phyloP scores from a whole-genome alignment of 2,888 invertebrate genomes.

The Orthosia cruda region DNA sequence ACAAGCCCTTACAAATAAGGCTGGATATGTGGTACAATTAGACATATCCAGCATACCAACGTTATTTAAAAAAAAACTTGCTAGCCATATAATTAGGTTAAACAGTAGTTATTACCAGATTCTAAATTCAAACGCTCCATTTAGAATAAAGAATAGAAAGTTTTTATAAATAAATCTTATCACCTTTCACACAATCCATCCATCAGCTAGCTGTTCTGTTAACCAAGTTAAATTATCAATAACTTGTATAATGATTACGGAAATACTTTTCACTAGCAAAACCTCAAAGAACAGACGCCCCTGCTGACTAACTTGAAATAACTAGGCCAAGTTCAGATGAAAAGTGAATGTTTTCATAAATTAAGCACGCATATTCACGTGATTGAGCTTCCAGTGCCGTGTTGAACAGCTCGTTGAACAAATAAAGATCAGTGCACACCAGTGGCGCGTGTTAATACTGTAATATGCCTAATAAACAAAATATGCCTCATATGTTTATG shows the following conservation, averaged over 20 bases:
- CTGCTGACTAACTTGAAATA: background rate
- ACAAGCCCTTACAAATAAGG: too few relatives aligned
- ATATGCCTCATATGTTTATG: background rate
- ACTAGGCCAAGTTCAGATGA: constrained; percentile 33
- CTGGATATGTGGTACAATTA: too few relatives aligned
- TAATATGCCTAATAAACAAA: background rate
- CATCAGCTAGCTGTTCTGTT: background rate
- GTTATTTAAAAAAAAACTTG: too few relatives aligned
- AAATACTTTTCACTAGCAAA: background rate
- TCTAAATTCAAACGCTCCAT: too few relatives aligned
- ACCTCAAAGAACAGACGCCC: background rate
- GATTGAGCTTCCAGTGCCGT: constrained; percentile 70
- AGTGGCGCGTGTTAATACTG: constrained; percentile 46
- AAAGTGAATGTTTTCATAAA: constrained; percentile 54
- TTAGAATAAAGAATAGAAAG: too few relatives aligned
- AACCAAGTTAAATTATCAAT: too few relatives aligned
- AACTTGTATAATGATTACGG: background rate
- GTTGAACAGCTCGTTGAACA: constrained; percentile 69
- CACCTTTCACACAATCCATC: background rate
- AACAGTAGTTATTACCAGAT: too few relatives aligned
- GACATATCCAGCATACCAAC: too few relatives aligned
- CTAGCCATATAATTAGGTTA: too few relatives aligned
- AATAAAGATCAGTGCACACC: constrained; percentile 73
- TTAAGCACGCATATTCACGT: constrained; percentile 67
- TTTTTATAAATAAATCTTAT: too few relatives aligned